phyloP scores from a whole-genome alignment of 1,140 invertebrate species.

The Halesus radiatus region DNA sequence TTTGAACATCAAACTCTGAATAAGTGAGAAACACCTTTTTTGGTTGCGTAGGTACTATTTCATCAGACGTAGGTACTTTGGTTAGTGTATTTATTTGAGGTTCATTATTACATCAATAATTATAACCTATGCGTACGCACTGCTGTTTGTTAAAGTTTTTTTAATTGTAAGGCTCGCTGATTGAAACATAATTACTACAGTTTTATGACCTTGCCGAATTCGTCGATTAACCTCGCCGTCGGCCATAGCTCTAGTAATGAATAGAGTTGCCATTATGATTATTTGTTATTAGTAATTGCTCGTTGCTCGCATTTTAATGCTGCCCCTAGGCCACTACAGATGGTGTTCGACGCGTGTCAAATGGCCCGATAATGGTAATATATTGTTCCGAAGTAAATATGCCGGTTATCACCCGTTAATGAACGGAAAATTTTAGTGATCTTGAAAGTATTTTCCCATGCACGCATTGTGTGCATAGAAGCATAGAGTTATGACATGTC shows the following conservation, averaged over 20 bases:
- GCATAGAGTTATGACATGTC: too few species aligned
- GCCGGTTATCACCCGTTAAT: conserved; percentile 5
- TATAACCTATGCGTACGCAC: too few species aligned
- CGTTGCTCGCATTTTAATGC: conserved; percentile 13
- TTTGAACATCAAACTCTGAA: too few species aligned
- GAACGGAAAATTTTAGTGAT: conserved; percentile 19
- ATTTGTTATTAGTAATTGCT: background rate
- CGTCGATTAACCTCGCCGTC: background rate
- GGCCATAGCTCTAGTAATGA: background rate
- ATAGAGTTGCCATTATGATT: background rate
- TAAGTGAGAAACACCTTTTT: too few species aligned
- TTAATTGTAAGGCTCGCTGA: too few species aligned
- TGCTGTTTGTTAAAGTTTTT: too few species aligned
- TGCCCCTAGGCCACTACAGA: background rate
- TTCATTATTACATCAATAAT: too few species aligned
- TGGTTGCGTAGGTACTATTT: too few species aligned
- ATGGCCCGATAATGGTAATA: background rate
- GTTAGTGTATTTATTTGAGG: too few species aligned
- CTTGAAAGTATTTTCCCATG: background rate
- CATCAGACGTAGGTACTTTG: too few species aligned
- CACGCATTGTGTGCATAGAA: background rate
- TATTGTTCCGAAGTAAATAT: conserved; percentile 8
- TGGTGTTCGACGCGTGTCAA: background rate
- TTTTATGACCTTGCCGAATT: too few species aligned
- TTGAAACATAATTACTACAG: too few species aligned